phyloP scores from a whole-genome alignment of 2,888 invertebrate species.

The Drosophila acutilabella region DNA sequence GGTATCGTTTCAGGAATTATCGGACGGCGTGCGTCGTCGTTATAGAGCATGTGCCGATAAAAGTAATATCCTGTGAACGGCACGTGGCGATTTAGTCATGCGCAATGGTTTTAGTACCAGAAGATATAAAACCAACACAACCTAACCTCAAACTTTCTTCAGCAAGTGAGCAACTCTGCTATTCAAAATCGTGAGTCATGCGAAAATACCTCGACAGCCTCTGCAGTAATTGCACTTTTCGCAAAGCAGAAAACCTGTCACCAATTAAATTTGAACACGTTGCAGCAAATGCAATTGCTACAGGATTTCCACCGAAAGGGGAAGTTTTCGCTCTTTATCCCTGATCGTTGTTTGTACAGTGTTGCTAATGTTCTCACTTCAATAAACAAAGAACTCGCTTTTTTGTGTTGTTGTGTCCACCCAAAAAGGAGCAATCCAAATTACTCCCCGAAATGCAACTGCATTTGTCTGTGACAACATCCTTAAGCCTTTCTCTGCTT shows the following conservation, averaged over 20 bases:
- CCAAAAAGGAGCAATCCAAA: slow-evolving; percentile 45
- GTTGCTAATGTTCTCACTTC: slow-evolving; percentile 67
- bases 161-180: slow-evolving; percentile 29
- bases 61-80: slow-evolving; percentile 73
- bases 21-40: slow-evolving; percentile 57
- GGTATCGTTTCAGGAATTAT: slow-evolving; percentile 40
- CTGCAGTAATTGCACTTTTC: slow-evolving; percentile 21
- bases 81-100: slow-evolving; percentile 68
- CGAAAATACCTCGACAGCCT: slow-evolving; percentile 10
- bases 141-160: slow-evolving; percentile 17
- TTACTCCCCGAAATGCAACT: slow-evolving; percentile 44
- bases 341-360: slow-evolving; percentile 33
- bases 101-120: slow-evolving; percentile 28
- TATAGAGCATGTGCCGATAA: slow-evolving; percentile 69
- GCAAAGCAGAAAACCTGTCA: slow-evolving; percentile 21
- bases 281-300: slow-evolving; percentile 36
- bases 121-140: slow-evolving; percentile 12
- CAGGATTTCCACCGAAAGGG: not conserved
- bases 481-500: slow-evolving; percentile 32
- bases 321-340: slow-evolving; percentile 25
- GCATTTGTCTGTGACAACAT: slow-evolving; percentile 50
- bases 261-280: slow-evolving; percentile 28
- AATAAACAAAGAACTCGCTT: slow-evolving; percentile 48
- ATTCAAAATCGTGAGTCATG: slow-evolving; percentile 7
- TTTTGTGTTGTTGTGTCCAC: slow-evolving; percentile 5